Percentiles rank a stretch among this genome's conserved stretches.
phyloP scores from a whole-genome alignment of 2,113 vertebrate genomes.

The Oriolus oriolus region DNA sequence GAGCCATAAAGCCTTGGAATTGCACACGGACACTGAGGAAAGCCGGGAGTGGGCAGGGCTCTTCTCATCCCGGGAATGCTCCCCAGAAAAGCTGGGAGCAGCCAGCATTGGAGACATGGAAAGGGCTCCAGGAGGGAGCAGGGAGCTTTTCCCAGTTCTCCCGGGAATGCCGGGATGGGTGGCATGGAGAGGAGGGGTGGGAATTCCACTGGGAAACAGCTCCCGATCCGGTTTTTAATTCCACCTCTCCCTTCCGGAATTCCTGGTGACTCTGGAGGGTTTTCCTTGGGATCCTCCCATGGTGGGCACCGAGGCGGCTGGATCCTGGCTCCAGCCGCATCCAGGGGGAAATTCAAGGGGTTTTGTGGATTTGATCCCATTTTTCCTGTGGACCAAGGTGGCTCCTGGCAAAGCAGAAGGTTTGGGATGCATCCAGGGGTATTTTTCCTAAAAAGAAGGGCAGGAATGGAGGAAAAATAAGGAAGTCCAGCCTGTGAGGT shows the following conservation, averaged over 20 bases:
- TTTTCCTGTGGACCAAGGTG: background rate
- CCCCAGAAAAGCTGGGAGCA: background rate
- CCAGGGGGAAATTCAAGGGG: background rate
- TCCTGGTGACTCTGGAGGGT: background rate
- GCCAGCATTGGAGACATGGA: fast-evolving
- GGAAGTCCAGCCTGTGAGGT: background rate
- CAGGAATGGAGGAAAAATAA: background rate
- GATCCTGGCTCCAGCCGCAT: too few species aligned
- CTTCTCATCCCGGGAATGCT: background rate
- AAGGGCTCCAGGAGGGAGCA: background rate
- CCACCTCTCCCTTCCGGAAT: background rate
- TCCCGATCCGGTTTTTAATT: background rate
- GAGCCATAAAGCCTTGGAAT: background rate
- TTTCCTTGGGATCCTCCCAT: background rate
- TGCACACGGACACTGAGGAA: background rate
- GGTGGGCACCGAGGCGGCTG: background rate
- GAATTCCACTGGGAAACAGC: background rate
- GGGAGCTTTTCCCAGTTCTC: background rate
- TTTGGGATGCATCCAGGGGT: too few species aligned
- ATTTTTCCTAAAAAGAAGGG: background rate
- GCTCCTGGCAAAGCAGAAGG: background rate
- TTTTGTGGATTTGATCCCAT: background rate
- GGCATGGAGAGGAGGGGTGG: background rate
- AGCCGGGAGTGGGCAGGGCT: background rate
- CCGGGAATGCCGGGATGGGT: background rate